Percentiles rank a stretch among this genome's conserved stretches.
Evolutionary conservation across 37 sponge, comb jelly and placozoan species (phyloP).

Genomic region (Beroe ovata): DNA sequence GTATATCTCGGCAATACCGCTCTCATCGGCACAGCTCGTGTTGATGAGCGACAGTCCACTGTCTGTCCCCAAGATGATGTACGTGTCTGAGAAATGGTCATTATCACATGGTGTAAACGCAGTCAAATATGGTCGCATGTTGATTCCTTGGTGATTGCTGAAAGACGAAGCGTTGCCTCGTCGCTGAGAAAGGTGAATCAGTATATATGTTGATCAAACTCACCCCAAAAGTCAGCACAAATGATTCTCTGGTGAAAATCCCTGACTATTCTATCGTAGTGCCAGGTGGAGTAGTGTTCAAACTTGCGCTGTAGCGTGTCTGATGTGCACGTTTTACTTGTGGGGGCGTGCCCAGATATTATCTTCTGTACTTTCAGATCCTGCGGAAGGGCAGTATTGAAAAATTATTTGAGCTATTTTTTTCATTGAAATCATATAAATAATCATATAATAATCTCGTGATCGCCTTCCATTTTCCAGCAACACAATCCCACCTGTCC

Average conservation of each 20-base stretch:
- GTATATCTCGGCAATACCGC: slow-evolving; percentile 10
- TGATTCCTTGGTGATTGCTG: too few relatives aligned
- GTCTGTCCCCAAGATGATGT: slow-evolving; percentile 11
- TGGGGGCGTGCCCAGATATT: slow-evolving; percentile 57
- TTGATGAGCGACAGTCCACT: slow-evolving; percentile 37
- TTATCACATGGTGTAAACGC: too few relatives aligned
- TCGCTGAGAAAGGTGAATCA: too few relatives aligned
- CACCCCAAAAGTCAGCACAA: slow-evolving; percentile 62
- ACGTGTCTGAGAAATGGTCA: slow-evolving; percentile 62
- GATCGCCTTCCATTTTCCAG: too few relatives aligned
- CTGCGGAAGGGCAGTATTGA: too few relatives aligned
- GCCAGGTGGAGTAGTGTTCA: slow-evolving; percentile 9
- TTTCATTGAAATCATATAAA: too few relatives aligned
- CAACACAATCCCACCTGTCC: slow-evolving; percentile 34
- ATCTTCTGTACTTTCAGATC: slow-evolving; percentile 62
- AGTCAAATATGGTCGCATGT: too few relatives aligned
- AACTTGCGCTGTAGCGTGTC: not conserved
- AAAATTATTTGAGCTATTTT: too few relatives aligned
- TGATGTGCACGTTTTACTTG: slow-evolving; percentile 23
- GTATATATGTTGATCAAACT: too few relatives aligned
- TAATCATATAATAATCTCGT: too few relatives aligned
- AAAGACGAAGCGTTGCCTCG: too few relatives aligned
- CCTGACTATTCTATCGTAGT: not conserved
- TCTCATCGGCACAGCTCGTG: not conserved
- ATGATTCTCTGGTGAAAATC: not conserved